A percentile compares a stretch with the other conserved stretches of the same genome.
Evolutionary conservation across 2,888 invertebrate species (phyloP).

Genomic region (Leucania comma): DNA sequence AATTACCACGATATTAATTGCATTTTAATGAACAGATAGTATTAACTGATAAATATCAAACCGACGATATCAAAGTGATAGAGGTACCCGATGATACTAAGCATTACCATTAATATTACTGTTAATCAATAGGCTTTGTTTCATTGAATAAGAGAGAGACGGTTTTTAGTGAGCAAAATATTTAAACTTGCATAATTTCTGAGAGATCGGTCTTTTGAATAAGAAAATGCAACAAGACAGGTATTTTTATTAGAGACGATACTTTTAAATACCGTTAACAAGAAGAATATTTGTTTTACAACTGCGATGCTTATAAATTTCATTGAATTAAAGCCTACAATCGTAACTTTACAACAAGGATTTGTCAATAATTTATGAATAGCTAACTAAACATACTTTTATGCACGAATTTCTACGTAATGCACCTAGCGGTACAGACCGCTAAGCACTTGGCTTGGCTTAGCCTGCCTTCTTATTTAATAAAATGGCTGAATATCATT

Average conservation of each 20-base stretch:
- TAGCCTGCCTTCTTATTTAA: no score
- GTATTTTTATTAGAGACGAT: neutral
- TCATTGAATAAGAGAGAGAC: neutral
- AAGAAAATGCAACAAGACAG: neutral
- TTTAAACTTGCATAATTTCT: neutral
- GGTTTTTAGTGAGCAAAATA: neutral
- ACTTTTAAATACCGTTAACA: neutral
- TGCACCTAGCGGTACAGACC: no score
- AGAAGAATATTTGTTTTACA: no score
- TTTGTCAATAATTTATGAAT: no score
- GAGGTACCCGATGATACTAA: conserved; percentile 5
- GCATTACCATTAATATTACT: conserved; percentile 14
- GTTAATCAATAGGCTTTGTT: conserved; percentile 19
- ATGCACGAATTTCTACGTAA: no score
- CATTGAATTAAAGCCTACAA: no score
- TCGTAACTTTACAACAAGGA: no score
- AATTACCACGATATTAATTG: neutral
- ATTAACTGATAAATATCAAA: conserved; percentile 24
- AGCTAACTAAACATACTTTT: no score
- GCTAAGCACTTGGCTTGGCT: no score
- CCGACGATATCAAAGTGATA: conserved; percentile 13
- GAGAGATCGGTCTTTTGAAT: neutral
- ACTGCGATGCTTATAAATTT: no score
- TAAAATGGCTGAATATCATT: no score
- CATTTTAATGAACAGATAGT: conserved; percentile 23